Conservation (phyloP, 2,113 vertebrate genomes). For the Tenebrosternarchus preto region DNA sequence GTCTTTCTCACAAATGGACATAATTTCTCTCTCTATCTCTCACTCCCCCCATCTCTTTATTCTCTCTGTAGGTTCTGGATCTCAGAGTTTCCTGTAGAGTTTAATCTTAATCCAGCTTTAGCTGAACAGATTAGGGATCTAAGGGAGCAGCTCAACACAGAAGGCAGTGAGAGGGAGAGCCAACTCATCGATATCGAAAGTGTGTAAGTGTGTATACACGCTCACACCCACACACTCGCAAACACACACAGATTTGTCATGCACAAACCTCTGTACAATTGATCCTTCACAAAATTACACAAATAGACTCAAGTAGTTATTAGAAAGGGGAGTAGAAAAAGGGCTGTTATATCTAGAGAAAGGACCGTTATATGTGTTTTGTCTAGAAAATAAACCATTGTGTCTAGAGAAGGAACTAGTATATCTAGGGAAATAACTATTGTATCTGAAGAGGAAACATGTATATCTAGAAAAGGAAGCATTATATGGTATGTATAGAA, state of each 20-base stretch:
- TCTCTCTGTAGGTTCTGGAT: constrained; percentile 83
- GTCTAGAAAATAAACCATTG: too few species aligned
- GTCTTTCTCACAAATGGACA: constrained; percentile 1
- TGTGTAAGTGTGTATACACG: constrained; percentile 76
- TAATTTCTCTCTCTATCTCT: background rate
- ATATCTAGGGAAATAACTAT: too few species aligned
- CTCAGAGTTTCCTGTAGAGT: constrained; percentile 88
- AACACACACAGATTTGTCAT: constrained; percentile 9
- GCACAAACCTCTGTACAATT: too few species aligned
- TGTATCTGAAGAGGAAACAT: too few species aligned
- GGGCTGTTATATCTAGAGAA: too few species aligned
- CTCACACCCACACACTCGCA: constrained; percentile 11
- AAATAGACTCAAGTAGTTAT: too few species aligned
- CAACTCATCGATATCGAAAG: constrained; percentile 89
- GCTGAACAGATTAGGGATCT: constrained; percentile 88
- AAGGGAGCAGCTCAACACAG: constrained; percentile 81
- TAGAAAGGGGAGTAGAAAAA: too few species aligned
- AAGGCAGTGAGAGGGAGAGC: constrained; percentile 82
- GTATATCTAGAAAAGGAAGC: too few species aligned
- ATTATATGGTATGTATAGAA: too few species aligned
- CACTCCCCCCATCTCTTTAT: background rate
- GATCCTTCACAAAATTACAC: too few species aligned
- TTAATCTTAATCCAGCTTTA: constrained; percentile 85
- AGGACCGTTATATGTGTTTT: too few species aligned
- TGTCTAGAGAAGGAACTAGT: too few species aligned